These are phyloP conservation scores for Deladenus siricidicola DNA, from an alignment of 2,888 invertebrate genomes.

Conservation along the genomic window DNA sequence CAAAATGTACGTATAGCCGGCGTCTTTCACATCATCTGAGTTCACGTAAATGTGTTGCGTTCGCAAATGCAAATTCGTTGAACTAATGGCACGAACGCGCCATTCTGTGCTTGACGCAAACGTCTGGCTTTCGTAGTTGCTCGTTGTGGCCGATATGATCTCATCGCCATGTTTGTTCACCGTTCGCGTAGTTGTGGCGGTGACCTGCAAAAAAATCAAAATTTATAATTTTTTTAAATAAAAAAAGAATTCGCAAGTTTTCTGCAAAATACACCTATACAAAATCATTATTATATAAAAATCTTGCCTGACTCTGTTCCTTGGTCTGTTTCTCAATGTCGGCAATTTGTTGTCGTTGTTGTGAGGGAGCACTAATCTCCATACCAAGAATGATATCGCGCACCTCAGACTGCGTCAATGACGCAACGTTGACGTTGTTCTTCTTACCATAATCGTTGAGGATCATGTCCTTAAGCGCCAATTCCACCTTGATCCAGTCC, in stretches of 20 bases:
- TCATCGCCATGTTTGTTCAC: slow-evolving; percentile 99
- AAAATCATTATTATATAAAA: too few species aligned
- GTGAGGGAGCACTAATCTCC: slow-evolving; percentile 98
- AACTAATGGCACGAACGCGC: slow-evolving; percentile 77
- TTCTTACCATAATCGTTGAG: slow-evolving; percentile 99
- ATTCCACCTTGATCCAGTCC: slow-evolving; percentile 99
- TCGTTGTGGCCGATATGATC: slow-evolving; percentile 96
- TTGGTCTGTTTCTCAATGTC: slow-evolving; percentile 99
- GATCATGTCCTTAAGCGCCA: slow-evolving; percentile 93
- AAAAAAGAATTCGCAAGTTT: too few species aligned
- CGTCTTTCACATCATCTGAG: slow-evolving; percentile 97
- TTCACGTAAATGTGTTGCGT: slow-evolving; percentile 99
- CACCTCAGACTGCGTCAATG: slow-evolving; percentile 91
- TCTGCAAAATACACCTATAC: too few species aligned
- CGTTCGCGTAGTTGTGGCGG: slow-evolving; percentile 93
- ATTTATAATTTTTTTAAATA: too few species aligned
- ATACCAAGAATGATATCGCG: slow-evolving; percentile 97
- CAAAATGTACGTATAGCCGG: slow-evolving; percentile 78
- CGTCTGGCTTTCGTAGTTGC: slow-evolving; percentile 95
- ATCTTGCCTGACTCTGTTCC: slow-evolving; percentile 79
- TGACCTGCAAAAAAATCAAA: slow-evolving; percentile 73
- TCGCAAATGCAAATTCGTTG: slow-evolving; percentile 60
- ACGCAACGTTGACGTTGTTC: slow-evolving; percentile 98
- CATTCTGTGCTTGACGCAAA: slow-evolving; percentile 96
- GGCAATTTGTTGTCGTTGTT: slow-evolving; percentile 96